Conservation (phyloP, 2,797 vertebrate species). For the Acanthurus lineatus region DNA sequence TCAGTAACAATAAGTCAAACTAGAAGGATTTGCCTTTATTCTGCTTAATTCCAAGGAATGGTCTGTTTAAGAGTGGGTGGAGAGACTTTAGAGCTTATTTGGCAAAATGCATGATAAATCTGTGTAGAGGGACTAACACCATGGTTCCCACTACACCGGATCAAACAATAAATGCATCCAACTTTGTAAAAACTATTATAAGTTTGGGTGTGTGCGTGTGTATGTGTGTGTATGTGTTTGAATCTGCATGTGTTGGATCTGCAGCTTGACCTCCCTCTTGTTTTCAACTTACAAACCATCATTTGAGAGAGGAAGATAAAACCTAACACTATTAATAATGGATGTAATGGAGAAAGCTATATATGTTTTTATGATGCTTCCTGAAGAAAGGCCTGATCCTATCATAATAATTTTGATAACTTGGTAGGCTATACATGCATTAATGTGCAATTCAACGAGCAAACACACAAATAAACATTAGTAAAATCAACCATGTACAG, state of each 20-base stretch:
- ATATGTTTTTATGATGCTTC: background rate
- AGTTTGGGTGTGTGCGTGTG: background rate
- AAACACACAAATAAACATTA: constrained; percentile 71
- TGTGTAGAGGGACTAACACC: constrained; percentile 12
- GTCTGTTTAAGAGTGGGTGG: constrained; percentile 42
- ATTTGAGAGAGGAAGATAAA: constrained; percentile 18
- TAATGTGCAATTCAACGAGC: constrained; percentile 73
- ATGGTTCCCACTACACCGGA: constrained; percentile 24
- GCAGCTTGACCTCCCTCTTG: constrained; percentile 2
- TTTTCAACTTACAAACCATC: constrained; percentile 20
- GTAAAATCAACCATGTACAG: constrained; percentile 66
- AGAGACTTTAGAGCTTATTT: constrained; percentile 31
- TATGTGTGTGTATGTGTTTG: background rate
- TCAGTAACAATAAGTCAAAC: constrained; percentile 16
- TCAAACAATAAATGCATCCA: constrained; percentile 33
- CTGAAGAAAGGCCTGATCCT: constrained; percentile 1
- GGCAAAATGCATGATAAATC: constrained; percentile 6
- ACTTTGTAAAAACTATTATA: constrained; percentile 17
- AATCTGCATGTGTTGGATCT: constrained; percentile 28
- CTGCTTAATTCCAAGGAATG: constrained; percentile 46
- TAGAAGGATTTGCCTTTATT: constrained; percentile 32
- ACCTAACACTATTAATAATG: background rate
- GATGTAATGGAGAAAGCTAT: constrained; percentile 7
- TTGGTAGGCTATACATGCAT: constrained; percentile 60
- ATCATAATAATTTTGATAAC: constrained; percentile 27